Evolutionary conservation across 1,140 invertebrate genomes (phyloP).

Genomic region (Doryteuthis pealeii): DNA sequence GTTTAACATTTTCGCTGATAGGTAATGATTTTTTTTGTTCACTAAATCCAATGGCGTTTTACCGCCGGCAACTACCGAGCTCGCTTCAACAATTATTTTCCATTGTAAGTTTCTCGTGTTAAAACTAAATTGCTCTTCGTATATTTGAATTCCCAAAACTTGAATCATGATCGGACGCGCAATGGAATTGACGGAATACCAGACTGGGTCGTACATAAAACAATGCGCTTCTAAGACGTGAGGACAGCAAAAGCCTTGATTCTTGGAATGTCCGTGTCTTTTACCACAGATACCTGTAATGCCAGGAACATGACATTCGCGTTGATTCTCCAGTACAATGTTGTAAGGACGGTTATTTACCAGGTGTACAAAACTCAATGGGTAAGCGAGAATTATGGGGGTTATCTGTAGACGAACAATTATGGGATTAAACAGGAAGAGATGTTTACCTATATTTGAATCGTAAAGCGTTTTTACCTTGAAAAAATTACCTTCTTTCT

Average conservation of each 20-base stretch:
- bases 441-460: not conserved
- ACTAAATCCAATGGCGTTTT: no score
- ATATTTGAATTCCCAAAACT: no score
- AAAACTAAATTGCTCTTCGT: no score
- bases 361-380: not conserved
- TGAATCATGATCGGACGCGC: not conserved
- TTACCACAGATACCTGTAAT: not conserved
- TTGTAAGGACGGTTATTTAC: not conserved
- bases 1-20: no score
- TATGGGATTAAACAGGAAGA: not conserved
- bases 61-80: no score
- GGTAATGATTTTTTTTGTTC: no score
- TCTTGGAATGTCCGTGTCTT: not conserved
- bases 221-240: not conserved
- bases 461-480: not conserved
- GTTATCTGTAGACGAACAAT: not conserved
- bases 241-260: not conserved
- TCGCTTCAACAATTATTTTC: no score
- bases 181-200: not conserved
- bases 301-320: not conserved
- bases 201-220: not conserved
- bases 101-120: no score
- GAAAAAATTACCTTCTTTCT: not conserved
- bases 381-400: not conserved
- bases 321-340: not conserved